Conservation (phyloP, 2,113 vertebrate species). For the Neotoma lepida region DNA sequence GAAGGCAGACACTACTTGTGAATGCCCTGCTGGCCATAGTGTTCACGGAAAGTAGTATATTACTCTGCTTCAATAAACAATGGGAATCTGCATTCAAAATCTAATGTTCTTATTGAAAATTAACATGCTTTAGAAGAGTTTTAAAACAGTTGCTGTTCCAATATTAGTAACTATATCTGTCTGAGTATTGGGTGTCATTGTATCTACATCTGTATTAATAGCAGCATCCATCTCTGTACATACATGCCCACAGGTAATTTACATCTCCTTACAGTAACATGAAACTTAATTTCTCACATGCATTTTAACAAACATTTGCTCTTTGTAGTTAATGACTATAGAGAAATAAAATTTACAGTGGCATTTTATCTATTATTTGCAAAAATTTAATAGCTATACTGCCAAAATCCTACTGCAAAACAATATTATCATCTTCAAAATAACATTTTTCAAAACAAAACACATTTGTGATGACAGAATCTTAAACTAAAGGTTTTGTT, state of each 20-base stretch:
- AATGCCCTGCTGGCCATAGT: neutral
- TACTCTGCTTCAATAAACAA: neutral
- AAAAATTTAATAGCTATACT: neutral
- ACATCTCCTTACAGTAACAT: neutral
- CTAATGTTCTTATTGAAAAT: constrained; percentile 7
- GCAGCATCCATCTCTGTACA: neutral
- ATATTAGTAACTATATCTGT: neutral
- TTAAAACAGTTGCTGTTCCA: neutral
- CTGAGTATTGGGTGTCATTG: neutral
- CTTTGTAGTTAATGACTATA: neutral
- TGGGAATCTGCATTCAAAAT: neutral
- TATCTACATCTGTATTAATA: neutral
- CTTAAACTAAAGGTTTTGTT: constrained; percentile 30
- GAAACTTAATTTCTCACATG: neutral
- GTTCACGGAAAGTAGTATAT: neutral
- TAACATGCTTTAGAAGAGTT: neutral
- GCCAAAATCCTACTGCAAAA: constrained; percentile 4
- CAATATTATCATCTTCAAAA: neutral
- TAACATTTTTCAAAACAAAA: constrained; percentile 54
- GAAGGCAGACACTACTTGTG: neutral
- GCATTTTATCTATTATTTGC: neutral
- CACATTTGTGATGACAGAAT: constrained; percentile 18
- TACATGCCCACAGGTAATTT: neutral
- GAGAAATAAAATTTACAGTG: neutral
- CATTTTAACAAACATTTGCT: constrained; percentile 38